These are phyloP conservation scores for Brachionus rubens DNA, from an alignment of 1,140 invertebrate genomes.

Conservation along the genomic window DNA sequence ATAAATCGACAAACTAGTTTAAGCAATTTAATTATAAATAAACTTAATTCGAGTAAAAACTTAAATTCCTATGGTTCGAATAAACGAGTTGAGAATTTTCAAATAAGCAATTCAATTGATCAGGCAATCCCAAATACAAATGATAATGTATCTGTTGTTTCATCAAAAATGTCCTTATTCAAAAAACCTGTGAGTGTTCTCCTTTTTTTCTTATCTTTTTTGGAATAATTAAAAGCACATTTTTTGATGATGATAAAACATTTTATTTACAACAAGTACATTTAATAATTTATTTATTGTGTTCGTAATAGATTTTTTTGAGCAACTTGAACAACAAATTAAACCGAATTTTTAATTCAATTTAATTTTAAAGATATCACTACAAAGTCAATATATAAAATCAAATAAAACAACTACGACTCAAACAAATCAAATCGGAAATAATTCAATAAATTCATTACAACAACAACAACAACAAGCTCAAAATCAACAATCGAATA, in stretches of 20 bases:
- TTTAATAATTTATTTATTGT: not conserved
- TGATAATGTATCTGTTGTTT: constrained; percentile 1
- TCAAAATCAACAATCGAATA: not conserved
- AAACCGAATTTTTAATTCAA: not conserved
- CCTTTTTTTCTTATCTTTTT: not conserved
- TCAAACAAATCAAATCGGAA: not conserved
- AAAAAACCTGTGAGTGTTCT: not conserved
- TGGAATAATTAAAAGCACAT: not conserved
- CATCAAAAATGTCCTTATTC: not conserved
- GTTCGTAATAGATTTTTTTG: not conserved
- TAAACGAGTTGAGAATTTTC: not conserved
- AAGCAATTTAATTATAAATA: constrained; percentile 16
- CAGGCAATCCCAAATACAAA: not conserved
- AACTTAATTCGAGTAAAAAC: not conserved
- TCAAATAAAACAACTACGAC: not conserved
- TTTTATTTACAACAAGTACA: too few species aligned
- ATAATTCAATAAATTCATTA: not conserved
- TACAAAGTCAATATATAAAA: constrained; percentile 15
- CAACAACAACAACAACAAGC: not conserved
- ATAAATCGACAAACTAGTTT: not conserved
- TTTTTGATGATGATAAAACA: too few species aligned
- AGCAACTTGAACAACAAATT: not conserved
- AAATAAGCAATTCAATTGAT: not conserved
- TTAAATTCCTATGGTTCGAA: constrained; percentile 19
- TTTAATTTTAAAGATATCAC: not conserved